phyloP scores from a whole-genome alignment of 2,888 invertebrate genomes.

The Pogonocherus hispidulus region DNA sequence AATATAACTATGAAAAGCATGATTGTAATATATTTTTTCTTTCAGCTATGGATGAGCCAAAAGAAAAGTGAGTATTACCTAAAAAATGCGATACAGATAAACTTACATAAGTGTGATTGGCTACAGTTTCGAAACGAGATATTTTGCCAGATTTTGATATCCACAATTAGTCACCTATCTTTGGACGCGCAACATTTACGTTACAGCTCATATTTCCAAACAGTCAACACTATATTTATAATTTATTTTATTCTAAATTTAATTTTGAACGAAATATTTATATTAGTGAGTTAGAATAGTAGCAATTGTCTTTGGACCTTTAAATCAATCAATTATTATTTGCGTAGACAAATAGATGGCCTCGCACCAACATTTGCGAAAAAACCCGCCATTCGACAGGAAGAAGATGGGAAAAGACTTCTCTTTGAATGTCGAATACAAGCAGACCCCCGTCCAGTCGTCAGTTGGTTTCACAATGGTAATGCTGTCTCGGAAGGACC shows the following conservation, averaged over 20 bases:
- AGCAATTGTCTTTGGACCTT: conserved; percentile 30
- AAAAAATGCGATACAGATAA: conserved; percentile 9
- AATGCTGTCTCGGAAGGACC: conserved; percentile 83
- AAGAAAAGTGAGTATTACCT: conserved; percentile 87
- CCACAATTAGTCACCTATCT: conserved; percentile 55
- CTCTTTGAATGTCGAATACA: conserved; percentile 95
- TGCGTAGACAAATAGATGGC: conserved; percentile 94
- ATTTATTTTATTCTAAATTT: conserved; percentile 5
- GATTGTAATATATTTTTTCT: conserved; percentile 64
- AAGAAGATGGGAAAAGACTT: conserved; percentile 94
- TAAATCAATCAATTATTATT: conserved; percentile 37
- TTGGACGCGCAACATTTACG: conserved; percentile 57
- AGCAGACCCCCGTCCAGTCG: conserved; percentile 91
- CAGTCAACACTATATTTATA: conserved; percentile 22
- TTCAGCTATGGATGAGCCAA: conserved; percentile 95
- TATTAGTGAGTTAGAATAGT: too few species aligned
- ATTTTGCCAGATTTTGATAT: conserved; percentile 60
- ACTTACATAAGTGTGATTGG: conserved; percentile 27
- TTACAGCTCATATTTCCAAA: conserved; percentile 59
- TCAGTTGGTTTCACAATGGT: conserved; percentile 92
- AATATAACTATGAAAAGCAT: conserved; percentile 15
- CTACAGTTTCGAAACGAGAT: conserved; percentile 21
- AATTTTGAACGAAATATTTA: not conserved
- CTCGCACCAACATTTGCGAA: conserved; percentile 98
- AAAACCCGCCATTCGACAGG: conserved; percentile 97